A percentile compares a stretch with the other conserved stretches of the same genome.
phyloP scores from a whole-genome alignment of 2,797 vertebrate species.

The Gymnopithys bicolor region DNA sequence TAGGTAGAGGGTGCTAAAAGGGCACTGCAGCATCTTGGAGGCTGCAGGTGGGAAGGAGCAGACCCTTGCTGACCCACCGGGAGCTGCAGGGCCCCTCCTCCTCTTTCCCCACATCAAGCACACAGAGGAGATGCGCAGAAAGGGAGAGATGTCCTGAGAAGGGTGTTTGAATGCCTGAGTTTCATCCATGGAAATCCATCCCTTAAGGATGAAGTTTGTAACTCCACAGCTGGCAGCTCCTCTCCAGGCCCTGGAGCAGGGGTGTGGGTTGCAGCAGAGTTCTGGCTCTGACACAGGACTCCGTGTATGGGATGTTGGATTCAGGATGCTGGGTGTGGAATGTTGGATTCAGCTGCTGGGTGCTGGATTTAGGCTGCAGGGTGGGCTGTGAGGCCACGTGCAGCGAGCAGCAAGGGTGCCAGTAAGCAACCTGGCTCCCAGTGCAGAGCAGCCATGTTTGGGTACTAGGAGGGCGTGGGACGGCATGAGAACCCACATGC shows the following conservation, averaged over 20 bases:
- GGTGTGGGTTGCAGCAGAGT: background rate
- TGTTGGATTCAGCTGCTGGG: background rate
- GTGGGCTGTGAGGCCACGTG: background rate
- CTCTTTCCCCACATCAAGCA: fast-evolving
- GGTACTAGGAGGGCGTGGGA: background rate
- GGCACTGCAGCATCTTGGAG: fast-evolving
- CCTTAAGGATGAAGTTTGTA: background rate
- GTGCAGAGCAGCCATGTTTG: background rate
- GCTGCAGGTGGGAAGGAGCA: background rate
- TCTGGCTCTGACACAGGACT: background rate
- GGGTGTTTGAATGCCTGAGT: background rate
- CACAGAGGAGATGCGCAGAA: background rate
- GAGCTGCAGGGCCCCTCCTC: background rate
- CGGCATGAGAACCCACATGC: background rate
- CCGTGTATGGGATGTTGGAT: background rate
- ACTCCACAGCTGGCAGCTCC: background rate
- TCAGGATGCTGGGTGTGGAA: background rate
- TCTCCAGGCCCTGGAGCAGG: background rate
- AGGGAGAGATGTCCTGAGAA: background rate
- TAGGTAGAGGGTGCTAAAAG: background rate
- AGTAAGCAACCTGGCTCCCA: background rate
- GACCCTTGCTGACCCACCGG: background rate
- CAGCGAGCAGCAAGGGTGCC: fast-evolving
- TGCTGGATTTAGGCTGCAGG: background rate
- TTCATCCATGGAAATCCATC: background rate